Percentiles rank a stretch among this genome's conserved stretches.
These are phyloP conservation scores for Caenorhabditis inopinata DNA, from an alignment of 1,140 invertebrate genomes.

Conservation along the genomic window DNA sequence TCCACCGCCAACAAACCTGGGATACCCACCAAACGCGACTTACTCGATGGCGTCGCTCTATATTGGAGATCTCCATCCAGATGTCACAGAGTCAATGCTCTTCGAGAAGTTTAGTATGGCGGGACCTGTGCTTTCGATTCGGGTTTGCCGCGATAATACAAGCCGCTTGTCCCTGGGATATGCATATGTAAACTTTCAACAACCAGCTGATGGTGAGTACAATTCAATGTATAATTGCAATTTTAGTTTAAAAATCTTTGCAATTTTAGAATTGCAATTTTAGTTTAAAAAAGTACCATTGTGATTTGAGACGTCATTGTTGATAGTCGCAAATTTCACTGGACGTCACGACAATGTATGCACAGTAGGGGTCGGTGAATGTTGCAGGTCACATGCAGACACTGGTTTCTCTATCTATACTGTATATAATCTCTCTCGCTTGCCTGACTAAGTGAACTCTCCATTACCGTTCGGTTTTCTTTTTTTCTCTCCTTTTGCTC, in stretches of 20 bases:
- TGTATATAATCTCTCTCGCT: too few relatives aligned
- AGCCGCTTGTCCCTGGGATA: constrained; percentile 95
- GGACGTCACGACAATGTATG: too few relatives aligned
- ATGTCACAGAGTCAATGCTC: constrained; percentile 97
- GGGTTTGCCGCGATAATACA: constrained; percentile 95
- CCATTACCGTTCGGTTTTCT: too few relatives aligned
- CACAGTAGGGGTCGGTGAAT: too few relatives aligned
- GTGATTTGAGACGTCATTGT: neutral
- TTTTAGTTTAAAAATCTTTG: too few relatives aligned
- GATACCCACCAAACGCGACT: constrained; percentile 6
- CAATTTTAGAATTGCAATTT: too few relatives aligned
- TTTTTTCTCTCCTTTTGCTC: neutral
- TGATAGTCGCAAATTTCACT: too few relatives aligned
- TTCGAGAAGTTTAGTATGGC: constrained; percentile 98
- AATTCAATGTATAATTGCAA: too few relatives aligned
- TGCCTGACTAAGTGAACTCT: neutral
- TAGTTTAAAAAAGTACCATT: too few relatives aligned
- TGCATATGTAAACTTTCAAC: constrained; percentile 99
- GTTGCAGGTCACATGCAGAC: too few relatives aligned
- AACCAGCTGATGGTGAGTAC: constrained; percentile 81
- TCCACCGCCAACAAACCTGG: neutral
- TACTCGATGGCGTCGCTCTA: constrained; percentile 70
- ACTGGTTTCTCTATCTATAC: too few relatives aligned
- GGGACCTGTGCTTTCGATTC: constrained; percentile 94
- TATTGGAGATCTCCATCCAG: constrained; percentile 94